Base-by-base conservation (phyloP, 2,113 vertebrate species). In the Hemicordylus capensis region DNA sequence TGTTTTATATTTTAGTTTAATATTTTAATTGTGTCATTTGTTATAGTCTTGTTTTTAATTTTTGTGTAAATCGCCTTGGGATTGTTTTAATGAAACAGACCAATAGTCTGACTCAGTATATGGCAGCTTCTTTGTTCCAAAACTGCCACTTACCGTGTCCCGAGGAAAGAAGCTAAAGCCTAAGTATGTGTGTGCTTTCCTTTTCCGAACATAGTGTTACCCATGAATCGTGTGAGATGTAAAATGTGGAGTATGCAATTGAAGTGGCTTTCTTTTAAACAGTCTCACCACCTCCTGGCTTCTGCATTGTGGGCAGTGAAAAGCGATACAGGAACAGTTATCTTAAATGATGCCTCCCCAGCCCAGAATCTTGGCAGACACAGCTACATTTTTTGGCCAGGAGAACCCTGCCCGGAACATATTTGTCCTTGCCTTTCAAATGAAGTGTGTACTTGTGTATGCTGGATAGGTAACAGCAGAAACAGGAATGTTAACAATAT, bases 281-380 rank as follows among this genome's bases (percentile, higher is more conserved):
- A 17, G 34, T 37, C 26, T 56, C 51, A 4, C 66, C 37, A 31
- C 81, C 58, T 51, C 69, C 15, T 42, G 54, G 78, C 31, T 66
- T 3, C 48, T 54, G 6, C 81, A 83, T 34, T 26, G 20, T 75
- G 12, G 81, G 56, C 42, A 63, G 28, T 59, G 56, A 74, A 74
- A 83, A 83, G 11, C 8, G 54, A 74, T 72, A 54, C 51, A 17
- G 51, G 12, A 54, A 61, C 39, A 3, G 20, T 34, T 84, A 78
- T 87, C 86, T 91, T 44, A 0, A 44, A 0, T 1, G n/a, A 80
- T 84, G 78, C 81, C 85, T 89, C 79, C 39, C 81, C 76, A 88
- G 78, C 46, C 5, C 76, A 51, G 51, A 72, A 51, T 31, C 58
- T 83, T 87, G 89, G 85, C 28, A 67, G 73, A 28, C 14, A 15